Conservation (phyloP, 2,888 invertebrate genomes). For the Aporophyla nigra region DNA sequence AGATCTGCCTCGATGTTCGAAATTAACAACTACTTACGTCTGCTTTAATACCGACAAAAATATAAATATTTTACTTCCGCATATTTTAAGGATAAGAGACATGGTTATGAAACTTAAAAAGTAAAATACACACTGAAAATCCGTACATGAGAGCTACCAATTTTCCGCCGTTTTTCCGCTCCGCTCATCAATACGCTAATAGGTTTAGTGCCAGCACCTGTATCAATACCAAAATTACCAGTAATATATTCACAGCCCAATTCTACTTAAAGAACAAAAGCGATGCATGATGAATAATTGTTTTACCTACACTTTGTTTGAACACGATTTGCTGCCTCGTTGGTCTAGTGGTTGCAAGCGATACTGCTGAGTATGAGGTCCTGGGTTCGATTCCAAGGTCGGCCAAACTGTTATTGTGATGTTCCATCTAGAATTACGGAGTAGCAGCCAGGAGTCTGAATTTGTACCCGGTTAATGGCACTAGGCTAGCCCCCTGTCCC, state of each 20-base stretch:
- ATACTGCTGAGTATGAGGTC: no score
- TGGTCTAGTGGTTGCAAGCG: no score
- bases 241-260: constrained; percentile 9
- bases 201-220: constrained; percentile 33
- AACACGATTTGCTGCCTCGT: constrained; percentile 11
- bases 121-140: neutral
- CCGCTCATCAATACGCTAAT: constrained; percentile 5
- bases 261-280: constrained; percentile 20
- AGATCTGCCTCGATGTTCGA: no score
- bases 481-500: no score
- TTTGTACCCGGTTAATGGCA: no score
- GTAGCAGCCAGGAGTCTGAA: no score
- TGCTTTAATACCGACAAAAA: neutral
- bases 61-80: neutral
- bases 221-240: constrained; percentile 51
- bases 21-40: neutral
- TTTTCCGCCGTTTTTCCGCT: constrained; percentile 18
- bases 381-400: no score
- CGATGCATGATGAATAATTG: constrained; percentile 7
- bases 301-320: neutral
- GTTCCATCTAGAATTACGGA: no score
- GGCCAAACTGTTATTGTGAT: no score
- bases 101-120: neutral
- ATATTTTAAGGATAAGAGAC: neutral
- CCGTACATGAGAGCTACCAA: neutral